Evolutionary conservation across 2,113 vertebrate species (phyloP).

Genomic region (Cranoglanis bouderius): DNA sequence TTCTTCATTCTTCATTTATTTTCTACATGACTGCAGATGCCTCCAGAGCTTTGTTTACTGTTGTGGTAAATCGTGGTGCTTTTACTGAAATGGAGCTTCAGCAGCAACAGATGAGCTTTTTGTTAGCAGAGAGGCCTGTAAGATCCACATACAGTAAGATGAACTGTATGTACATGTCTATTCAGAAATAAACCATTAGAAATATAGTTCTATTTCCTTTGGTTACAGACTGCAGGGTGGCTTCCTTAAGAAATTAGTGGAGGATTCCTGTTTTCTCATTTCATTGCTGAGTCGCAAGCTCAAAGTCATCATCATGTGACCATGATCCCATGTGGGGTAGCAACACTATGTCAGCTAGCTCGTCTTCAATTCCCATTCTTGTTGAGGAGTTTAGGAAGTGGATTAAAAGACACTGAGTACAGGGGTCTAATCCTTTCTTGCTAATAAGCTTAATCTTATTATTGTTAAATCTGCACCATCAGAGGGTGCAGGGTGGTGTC

Average conservation of each 20-base stretch:
- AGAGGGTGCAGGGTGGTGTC: background rate
- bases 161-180: background rate
- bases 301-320: background rate
- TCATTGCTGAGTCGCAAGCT: background rate
- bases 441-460: background rate
- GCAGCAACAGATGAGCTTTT: conserved; percentile 53
- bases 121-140: background rate
- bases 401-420: background rate
- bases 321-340: background rate
- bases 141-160: too few species aligned
- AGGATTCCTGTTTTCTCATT: background rate
- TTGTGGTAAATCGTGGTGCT: conserved; percentile 32
- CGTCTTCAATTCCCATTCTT: background rate
- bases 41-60: conserved; percentile 49
- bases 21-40: conserved; percentile 23
- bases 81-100: conserved; percentile 45
- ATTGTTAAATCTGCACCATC: background rate
- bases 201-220: background rate
- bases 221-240: background rate
- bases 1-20: conserved; percentile 30
- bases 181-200: background rate
- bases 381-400: background rate
- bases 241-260: background rate
- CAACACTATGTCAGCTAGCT: background rate
- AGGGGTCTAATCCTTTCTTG: background rate